Conservation (phyloP, 1,140 invertebrate species). For the Gyrodactylus bullatarudis region DNA sequence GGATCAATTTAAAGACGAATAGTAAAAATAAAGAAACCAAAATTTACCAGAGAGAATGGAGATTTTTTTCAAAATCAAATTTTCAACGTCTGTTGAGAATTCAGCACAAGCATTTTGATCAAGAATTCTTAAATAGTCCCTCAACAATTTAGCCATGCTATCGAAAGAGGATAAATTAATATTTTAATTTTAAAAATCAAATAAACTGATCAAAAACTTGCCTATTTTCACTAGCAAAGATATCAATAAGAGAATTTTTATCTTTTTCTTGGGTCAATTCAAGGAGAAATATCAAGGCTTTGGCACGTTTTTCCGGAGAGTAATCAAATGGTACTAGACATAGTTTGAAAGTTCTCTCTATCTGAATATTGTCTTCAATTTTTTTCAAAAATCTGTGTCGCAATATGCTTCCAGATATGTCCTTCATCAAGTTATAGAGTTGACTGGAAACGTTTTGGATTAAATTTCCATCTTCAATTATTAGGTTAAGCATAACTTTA, state of each 20-base stretch:
- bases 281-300: neutral
- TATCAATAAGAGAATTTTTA: neutral
- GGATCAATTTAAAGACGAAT: too few relatives aligned
- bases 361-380: neutral
- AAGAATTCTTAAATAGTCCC: neutral
- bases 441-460: neutral
- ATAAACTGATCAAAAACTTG: neutral
- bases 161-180: neutral
- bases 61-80: neutral
- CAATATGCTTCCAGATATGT: too few relatives aligned
- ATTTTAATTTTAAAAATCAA: neutral
- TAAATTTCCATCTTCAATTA: neutral
- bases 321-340: neutral
- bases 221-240: neutral
- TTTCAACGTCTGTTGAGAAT: neutral
- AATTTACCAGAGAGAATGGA: neutral
- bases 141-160: neutral
- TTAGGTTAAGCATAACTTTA: neutral
- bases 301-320: neutral
- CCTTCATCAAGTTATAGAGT: neutral
- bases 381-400: neutral
- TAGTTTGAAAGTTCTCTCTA: neutral
- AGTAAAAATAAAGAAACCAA: too few relatives aligned
- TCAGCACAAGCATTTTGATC: neutral
- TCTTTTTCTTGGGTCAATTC: neutral